These are phyloP conservation scores for Orius insidiosus DNA, from an alignment of 1,140 invertebrate species.

Conservation along the genomic window DNA sequence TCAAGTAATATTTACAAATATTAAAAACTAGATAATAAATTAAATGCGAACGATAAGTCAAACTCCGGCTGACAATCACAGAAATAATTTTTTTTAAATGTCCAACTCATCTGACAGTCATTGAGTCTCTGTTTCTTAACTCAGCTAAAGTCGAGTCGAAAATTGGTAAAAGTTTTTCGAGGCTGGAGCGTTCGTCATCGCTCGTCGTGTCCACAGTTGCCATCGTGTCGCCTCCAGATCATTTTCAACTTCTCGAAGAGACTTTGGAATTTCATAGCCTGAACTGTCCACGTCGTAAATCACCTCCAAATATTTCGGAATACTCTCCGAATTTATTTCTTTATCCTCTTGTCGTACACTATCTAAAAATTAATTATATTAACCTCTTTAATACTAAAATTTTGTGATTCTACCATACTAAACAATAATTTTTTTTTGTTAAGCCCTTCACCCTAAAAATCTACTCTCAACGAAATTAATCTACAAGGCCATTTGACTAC, in stretches of 20 bases:
- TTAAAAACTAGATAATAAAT: no score
- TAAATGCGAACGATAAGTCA: no score
- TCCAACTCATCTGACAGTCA: no score
- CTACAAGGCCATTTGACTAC: background rate
- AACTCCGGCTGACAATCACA: no score
- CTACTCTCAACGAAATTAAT: background rate
- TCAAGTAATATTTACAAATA: no score
- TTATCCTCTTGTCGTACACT: background rate
- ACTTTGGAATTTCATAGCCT: conserved; percentile 29
- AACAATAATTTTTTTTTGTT: background rate
- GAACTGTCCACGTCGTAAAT: conserved; percentile 26
- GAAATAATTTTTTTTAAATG: no score
- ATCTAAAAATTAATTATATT: no score
- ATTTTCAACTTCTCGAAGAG: conserved; percentile 2
- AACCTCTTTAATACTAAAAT: no score
- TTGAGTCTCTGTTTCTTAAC: no score
- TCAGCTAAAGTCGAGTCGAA: no score
- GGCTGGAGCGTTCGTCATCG: conserved; percentile 16
- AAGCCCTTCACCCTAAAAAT: background rate
- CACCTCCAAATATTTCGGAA: conserved; percentile 31
- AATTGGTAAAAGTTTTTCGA: conserved; percentile 17
- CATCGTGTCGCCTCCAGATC: background rate
- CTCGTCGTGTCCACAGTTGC: background rate
- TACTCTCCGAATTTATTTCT: conserved; percentile 18
- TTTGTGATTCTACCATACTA: background rate